Percentiles rank a stretch among this genome's conserved stretches.
Evolutionary conservation across 2,888 invertebrate genomes (phyloP).

Genomic region (Platerodrilus igneus): DNA sequence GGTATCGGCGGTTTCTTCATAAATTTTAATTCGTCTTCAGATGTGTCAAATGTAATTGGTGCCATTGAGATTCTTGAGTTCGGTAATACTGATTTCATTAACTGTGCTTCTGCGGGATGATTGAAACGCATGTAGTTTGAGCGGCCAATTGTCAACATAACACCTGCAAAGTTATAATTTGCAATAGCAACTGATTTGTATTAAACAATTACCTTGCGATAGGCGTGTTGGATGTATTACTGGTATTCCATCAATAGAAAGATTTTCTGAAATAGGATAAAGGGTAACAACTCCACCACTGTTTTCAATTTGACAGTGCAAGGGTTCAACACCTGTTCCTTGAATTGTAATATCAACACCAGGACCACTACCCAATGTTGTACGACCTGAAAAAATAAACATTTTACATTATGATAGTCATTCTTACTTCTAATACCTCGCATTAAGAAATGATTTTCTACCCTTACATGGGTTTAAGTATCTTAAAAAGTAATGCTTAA

Average conservation of each 20-base stretch:
- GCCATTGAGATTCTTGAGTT: conserved; percentile 74
- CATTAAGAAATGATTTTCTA: no score
- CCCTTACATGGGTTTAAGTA: no score
- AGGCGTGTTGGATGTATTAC: conserved; percentile 70
- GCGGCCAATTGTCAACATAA: conserved; percentile 86
- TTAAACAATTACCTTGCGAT: conserved; percentile 64
- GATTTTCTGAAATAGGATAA: conserved; percentile 58
- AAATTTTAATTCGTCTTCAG: conserved; percentile 39
- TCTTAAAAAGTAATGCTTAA: no score
- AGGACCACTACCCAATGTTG: conserved; percentile 73
- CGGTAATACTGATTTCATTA: conserved; percentile 79
- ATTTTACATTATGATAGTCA: no score
- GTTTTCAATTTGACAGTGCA: conserved; percentile 86
- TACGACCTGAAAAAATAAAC: conserved; percentile 62
- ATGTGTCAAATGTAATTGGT: conserved; percentile 63
- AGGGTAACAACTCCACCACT: conserved; percentile 80
- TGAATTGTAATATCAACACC: conserved; percentile 79
- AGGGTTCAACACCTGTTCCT: conserved; percentile 78
- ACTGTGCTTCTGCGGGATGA: conserved; percentile 83
- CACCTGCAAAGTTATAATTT: conserved; percentile 56
- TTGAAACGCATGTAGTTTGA: conserved; percentile 91
- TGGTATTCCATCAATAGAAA: conserved; percentile 66
- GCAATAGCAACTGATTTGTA: not conserved
- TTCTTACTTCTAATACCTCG: no score
- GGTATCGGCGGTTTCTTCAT: conserved; percentile 65